Evolutionary conservation across 2,113 vertebrate genomes (phyloP).

Genomic region (Siphamia tubifer): DNA sequence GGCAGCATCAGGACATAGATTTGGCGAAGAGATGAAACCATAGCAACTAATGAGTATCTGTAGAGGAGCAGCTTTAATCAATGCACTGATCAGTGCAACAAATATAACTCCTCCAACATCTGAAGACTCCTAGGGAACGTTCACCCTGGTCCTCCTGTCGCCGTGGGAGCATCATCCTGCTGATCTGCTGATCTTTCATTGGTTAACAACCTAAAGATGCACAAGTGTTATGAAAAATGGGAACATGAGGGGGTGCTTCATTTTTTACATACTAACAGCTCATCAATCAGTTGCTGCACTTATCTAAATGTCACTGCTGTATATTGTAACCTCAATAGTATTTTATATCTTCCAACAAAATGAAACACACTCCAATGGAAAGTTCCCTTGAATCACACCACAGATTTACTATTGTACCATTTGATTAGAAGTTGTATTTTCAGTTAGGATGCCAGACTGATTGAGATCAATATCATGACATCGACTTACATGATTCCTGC

Average conservation of each 20-base stretch:
- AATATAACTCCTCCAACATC: constrained; percentile 1
- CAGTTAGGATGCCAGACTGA: neutral
- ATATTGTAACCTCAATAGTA: neutral
- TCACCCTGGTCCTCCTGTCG: neutral
- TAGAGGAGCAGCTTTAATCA: constrained; percentile 16
- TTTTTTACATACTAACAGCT: neutral
- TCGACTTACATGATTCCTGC: neutral
- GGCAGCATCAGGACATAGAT: neutral
- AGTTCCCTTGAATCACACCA: too few species aligned
- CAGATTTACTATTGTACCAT: neutral
- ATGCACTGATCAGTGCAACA: constrained; percentile 29
- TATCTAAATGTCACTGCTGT: neutral
- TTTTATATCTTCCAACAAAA: neutral
- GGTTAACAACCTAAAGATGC: too few species aligned
- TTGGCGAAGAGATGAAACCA: constrained; percentile 24
- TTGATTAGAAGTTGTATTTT: neutral
- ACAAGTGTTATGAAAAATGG: neutral
- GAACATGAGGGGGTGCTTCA: neutral
- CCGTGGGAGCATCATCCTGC: neutral
- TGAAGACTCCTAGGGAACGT: neutral
- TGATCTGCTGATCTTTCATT: neutral
- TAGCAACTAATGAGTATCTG: constrained; percentile 17
- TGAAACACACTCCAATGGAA: neutral
- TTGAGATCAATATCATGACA: constrained; percentile 21
- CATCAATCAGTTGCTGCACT: neutral